Evolutionary conservation across 2,888 invertebrate species (phyloP).

Genomic region (Norana najaformis): DNA sequence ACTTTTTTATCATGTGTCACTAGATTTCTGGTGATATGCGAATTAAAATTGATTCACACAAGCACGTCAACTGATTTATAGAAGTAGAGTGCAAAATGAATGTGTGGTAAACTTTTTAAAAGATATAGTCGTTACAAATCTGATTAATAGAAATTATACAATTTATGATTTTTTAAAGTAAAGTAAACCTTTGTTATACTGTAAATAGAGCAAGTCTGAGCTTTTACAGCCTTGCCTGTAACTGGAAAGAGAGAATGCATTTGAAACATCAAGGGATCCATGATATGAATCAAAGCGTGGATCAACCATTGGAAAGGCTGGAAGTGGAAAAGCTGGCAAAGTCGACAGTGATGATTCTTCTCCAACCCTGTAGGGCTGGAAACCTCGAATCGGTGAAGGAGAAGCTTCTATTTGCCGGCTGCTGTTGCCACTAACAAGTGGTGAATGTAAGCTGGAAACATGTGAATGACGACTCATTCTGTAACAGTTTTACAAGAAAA

Average conservation of each 20-base stretch:
- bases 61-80: no score
- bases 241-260: conserved; percentile 13
- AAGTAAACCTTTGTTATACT: neutral
- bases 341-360: neutral
- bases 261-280: neutral
- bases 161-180: neutral
- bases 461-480: conserved; percentile 13
- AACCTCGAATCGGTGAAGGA: conserved; percentile 13
- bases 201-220: neutral
- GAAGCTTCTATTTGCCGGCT: neutral
- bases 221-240: neutral
- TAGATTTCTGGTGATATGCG: no score
- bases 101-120: no score
- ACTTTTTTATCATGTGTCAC: no score
- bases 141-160: no score
- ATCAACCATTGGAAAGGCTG: neutral
- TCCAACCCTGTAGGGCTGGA: neutral
- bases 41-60: no score
- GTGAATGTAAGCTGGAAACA: neutral
- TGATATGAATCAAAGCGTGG: conserved; percentile 13
- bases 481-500: neutral
- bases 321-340: neutral
- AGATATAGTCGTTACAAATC: no score
- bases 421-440: neutral
- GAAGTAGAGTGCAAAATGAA: no score